phyloP scores from a whole-genome alignment of 2,888 invertebrate species.

The Pycnomerus fuliginosus region DNA sequence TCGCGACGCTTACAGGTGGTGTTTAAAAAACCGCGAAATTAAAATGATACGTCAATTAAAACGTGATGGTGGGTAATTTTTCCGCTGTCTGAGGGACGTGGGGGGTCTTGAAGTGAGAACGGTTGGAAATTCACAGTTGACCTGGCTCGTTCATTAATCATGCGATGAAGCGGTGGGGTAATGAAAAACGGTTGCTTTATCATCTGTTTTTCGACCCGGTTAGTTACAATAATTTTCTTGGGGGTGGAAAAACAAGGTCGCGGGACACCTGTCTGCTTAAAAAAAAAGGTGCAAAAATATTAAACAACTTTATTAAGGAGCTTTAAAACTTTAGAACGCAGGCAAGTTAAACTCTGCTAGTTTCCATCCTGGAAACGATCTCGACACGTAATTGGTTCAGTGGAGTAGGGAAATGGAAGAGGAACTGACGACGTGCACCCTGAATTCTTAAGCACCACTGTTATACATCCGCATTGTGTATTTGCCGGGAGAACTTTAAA shows the following conservation, averaged over 20 bases:
- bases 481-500: conserved; percentile 33
- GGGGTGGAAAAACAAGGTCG: conserved; percentile 24
- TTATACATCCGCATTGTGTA: conserved; percentile 36
- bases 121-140: conserved; percentile 43
- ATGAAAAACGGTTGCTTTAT: conserved; percentile 44
- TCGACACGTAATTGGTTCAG: not conserved
- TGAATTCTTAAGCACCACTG: conserved; percentile 9
- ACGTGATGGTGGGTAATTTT: no score
- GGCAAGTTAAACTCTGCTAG: conserved; percentile 5
- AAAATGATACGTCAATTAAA: no score
- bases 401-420: not conserved
- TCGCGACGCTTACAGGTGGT: no score
- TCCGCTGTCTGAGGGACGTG: not conserved
- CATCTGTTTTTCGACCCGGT: conserved; percentile 43
- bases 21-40: no score
- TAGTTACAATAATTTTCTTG: conserved; percentile 40
- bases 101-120: conserved; percentile 11
- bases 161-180: conserved; percentile 39
- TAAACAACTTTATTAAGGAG: conserved; percentile 13
- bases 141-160: conserved; percentile 44
- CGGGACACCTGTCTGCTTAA: conserved; percentile 10
- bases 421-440: conserved; percentile 1
- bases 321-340: conserved; percentile 11
- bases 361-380: not conserved
- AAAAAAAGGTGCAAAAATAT: conserved; percentile 8